Conservation (phyloP, 1,140 invertebrate species). For the Episyrphus balteatus region DNA sequence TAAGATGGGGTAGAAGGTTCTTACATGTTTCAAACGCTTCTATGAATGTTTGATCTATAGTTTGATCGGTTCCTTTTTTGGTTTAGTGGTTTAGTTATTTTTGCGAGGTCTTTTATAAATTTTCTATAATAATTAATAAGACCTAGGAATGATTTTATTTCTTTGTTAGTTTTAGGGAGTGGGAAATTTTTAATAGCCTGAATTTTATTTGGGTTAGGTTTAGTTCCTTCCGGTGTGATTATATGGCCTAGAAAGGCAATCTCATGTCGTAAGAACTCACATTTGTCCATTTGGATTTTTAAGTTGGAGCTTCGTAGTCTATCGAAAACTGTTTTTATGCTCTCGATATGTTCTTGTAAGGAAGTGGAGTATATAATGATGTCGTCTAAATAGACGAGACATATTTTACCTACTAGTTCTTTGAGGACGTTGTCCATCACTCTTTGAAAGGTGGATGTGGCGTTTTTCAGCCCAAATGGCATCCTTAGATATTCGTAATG, state of each 20-base stretch:
- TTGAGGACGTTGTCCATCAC: conserved; percentile 8
- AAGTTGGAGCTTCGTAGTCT: conserved; percentile 17
- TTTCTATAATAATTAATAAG: conserved; percentile 17
- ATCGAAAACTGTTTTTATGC: conserved; percentile 28
- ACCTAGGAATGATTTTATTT: conserved; percentile 13
- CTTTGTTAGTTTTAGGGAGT: conserved; percentile 9
- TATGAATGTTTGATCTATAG: conserved; percentile 10
- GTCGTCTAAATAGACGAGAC: conserved; percentile 7
- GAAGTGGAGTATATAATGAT: conserved; percentile 8
- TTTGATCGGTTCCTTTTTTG: neutral
- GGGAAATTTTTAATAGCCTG: conserved; percentile 10
- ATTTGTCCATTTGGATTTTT: conserved; percentile 16
- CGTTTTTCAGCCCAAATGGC: conserved; percentile 15
- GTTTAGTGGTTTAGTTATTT: conserved; percentile 5
- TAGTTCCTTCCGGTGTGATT: conserved; percentile 25
- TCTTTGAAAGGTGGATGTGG: conserved; percentile 23
- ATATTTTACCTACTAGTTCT: conserved; percentile 2
- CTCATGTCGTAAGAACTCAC: conserved; percentile 16
- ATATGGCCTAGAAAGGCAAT: conserved; percentile 23
- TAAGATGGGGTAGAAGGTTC: conserved; percentile 18
- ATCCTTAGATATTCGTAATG: conserved; percentile 15
- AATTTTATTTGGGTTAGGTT: conserved; percentile 14
- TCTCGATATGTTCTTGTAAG: conserved; percentile 20
- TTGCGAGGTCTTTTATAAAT: conserved; percentile 13
- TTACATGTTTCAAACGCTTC: conserved; percentile 16